Percentiles rank a stretch among this genome's conserved stretches.
These are phyloP conservation scores for Oncopeltus fasciatus DNA, from an alignment of 1,140 invertebrate species.

Conservation along the genomic window DNA sequence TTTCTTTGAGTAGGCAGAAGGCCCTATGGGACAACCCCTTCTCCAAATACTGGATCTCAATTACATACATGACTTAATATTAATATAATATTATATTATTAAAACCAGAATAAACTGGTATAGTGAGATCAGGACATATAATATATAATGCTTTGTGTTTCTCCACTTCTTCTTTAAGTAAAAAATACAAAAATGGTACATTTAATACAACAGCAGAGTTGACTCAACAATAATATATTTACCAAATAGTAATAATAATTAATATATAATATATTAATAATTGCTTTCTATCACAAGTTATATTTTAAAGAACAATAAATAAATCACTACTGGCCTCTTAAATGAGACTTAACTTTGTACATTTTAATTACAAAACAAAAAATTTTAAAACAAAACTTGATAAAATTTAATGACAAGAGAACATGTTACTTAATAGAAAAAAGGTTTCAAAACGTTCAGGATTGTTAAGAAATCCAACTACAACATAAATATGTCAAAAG, in stretches of 20 bases:
- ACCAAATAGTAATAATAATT: conserved; percentile 1
- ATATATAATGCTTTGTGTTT: conserved; percentile 9
- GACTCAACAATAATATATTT: conserved; percentile 12
- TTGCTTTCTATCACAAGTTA: conserved; percentile 11
- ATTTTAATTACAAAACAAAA: background rate
- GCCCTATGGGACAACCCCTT: background rate
- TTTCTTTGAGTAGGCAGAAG: background rate
- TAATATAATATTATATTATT: conserved; percentile 10
- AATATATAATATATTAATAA: conserved; percentile 10
- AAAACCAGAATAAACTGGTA: conserved; percentile 3
- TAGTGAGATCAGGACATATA: conserved; percentile 9
- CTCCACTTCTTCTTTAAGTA: conserved; percentile 4
- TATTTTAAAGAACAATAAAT: conserved; percentile 5
- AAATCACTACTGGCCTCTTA: background rate
- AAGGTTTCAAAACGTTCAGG: background rate
- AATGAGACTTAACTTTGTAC: background rate
- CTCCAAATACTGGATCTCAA: conserved; percentile 7
- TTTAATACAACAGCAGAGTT: conserved; percentile 10
- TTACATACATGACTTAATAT: background rate
- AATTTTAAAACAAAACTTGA: too few species aligned
- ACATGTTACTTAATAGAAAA: background rate
- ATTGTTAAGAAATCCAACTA: background rate
- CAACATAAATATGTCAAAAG: conserved; percentile 8
- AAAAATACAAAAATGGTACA: conserved; percentile 9
- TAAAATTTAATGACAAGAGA: conserved; percentile 11